Base-by-base conservation (phyloP, 1,140 invertebrate species). In the Meloidogyne floridensis region DNA sequence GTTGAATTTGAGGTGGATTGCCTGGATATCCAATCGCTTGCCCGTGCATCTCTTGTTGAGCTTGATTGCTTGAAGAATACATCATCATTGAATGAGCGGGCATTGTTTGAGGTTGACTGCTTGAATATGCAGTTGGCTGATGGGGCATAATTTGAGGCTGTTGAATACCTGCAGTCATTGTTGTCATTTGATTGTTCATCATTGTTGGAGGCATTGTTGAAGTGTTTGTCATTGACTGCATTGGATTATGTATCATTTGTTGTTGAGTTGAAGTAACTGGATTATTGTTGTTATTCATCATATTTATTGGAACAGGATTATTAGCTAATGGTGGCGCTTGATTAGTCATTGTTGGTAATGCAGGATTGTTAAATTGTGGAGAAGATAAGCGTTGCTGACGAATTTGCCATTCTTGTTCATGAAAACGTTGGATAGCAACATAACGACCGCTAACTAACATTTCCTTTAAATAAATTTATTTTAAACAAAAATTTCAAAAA, bases 381-480 rank as follows among this genome's bases (percentile, higher is more conserved):
- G 9, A 43, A 71, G 69, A 15, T 32, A 75, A 53, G 15, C 87
- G 84, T 79, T 81, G 80, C 15, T 86, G 81, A 43, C 85, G 84
- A 71, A 90, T 87, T 75, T 88, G 85, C 53, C 84, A 82, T 81
- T 90, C 86, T 73, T 90, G 83, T 59, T 89, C 75, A 77, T 89
- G 88, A 79, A 89, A 90, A 73, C 85, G 83, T 77, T 89, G 87
- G 15, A 90, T 74, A 65, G 88, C 89, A 53, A 79, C 15, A 51
- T 89, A 83, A 51, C 88, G 82, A 77, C 90, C 87, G 70, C 87
- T 75, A 43, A 90, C 32, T 11, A 89, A 79, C 88, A 89, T 89
- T 75, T 89, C 88, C 87, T 88, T 32, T 32, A 32, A 32, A 32
- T 1, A 32, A 32, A 32, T 32, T 32, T 9, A 18, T 83, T 32